Evolutionary conservation across 2,888 invertebrate species (phyloP).

Genomic region (Pammene aurita): DNA sequence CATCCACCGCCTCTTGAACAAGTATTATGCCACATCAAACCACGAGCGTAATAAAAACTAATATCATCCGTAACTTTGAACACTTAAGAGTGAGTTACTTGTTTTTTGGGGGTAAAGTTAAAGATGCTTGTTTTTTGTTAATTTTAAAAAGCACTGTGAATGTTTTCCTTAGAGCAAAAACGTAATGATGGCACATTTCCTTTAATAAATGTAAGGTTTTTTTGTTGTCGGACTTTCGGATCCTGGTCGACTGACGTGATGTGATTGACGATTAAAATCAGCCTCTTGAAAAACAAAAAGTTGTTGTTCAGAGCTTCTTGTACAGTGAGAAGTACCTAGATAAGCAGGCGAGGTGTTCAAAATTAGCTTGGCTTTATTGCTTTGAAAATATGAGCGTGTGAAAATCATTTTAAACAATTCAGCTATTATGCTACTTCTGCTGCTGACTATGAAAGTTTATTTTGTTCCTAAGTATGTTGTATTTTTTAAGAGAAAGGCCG

Average conservation of each 20-base stretch:
- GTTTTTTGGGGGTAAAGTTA: background rate
- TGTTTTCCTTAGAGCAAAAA: slow-evolving; percentile 40
- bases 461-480: too few relatives aligned
- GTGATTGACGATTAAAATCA: slow-evolving; percentile 20
- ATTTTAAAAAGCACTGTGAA: slow-evolving; percentile 39
- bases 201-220: slow-evolving; percentile 39
- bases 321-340: background rate
- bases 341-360: background rate
- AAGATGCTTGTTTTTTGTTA: slow-evolving; percentile 34
- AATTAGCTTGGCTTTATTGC: too few relatives aligned
- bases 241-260: slow-evolving; percentile 32
- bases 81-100: background rate
- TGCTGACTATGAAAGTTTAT: too few relatives aligned
- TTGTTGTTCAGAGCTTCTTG: background rate
- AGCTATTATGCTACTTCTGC: too few relatives aligned
- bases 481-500: too few relatives aligned
- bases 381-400: too few relatives aligned
- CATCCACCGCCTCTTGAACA: slow-evolving; percentile 37
- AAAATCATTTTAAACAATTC: too few relatives aligned
- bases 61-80: background rate
- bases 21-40: slow-evolving; percentile 5
- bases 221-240: slow-evolving; percentile 34
- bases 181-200: slow-evolving; percentile 41
- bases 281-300: background rate
- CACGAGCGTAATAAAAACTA: background rate